These are phyloP conservation scores for Rhinoraja longicauda DNA, from an alignment of 2,797 vertebrate genomes.

Conservation along the genomic window DNA sequence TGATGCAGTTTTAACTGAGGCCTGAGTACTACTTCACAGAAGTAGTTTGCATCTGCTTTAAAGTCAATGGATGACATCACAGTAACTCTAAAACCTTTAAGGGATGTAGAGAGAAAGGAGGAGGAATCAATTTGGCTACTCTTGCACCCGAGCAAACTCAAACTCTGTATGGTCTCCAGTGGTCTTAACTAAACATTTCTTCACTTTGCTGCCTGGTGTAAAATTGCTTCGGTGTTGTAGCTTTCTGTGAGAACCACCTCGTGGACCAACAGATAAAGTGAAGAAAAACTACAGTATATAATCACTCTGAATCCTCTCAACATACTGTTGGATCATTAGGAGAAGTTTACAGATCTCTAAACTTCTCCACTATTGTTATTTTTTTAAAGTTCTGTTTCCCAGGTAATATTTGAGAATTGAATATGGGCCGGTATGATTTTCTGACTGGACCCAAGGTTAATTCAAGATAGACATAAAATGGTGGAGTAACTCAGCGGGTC, in stretches of 20 bases:
- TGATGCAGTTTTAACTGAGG: too few relatives aligned
- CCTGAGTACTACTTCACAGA: too few relatives aligned
- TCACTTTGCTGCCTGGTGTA: neutral
- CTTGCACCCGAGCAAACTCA: neutral
- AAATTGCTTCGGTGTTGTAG: neutral
- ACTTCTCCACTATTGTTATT: neutral
- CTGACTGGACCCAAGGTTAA: too few relatives aligned
- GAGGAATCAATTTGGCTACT: too few relatives aligned
- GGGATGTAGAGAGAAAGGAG: too few relatives aligned
- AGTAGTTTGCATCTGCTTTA: too few relatives aligned
- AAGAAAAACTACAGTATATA: neutral
- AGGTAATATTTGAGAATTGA: neutral
- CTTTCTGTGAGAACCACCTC: neutral
- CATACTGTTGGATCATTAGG: neutral
- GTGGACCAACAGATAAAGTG: neutral
- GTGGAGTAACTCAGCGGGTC: too few relatives aligned
- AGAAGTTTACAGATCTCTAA: neutral
- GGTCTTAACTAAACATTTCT: neutral
- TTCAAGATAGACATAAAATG: too few relatives aligned
- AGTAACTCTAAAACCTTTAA: too few relatives aligned
- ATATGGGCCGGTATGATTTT: too few relatives aligned
- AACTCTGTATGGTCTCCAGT: neutral
- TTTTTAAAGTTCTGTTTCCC: neutral
- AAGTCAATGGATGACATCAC: too few relatives aligned
- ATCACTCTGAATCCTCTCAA: neutral